Base-by-base conservation (phyloP, 2,888 invertebrate species). In the Ochropacha duplaris region DNA sequence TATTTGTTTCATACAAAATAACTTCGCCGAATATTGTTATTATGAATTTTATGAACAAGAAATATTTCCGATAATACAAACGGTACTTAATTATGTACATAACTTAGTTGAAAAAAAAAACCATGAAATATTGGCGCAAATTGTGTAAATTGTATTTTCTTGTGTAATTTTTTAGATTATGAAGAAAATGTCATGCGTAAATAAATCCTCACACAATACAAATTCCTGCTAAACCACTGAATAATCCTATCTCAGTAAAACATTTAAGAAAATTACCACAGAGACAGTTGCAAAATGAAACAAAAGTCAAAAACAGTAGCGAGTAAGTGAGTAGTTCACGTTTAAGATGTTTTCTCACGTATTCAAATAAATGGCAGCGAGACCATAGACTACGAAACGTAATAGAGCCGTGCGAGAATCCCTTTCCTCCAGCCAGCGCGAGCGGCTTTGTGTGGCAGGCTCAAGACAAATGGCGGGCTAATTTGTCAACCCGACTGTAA, bases 291-390 rank as follows among this genome's bases (percentile, higher is more conserved):
- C 44, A 9, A 19, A 44, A 44, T 19, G 9, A 19, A 44, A 44
- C 44, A 44, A 16, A 44, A 19, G 19, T 44, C 9, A 9, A 44
- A 44, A 44, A 44, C 19, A 44, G 44, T 19, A 9, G 44, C 44
- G 44, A 19, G 44, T 44, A 44, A 44, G 39, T 44, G 39, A 44
- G 39, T 44, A 44, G 44, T 44, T 44, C 44, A 6, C 44, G 44
- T 9, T 44, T 44, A 44, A 44, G 44, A 44, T 44, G 44, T 44
- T 44, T 44, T n/a, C 44, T 44, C 19, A 0, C 36, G 44, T 19
- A 44, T 44, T 44, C 44, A 44, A 44, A 44, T 44, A 44, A 44
- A 44, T 44, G 44, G 44, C 44, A 44, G 44, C 19, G 44, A 44
- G 44, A 19, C 44, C 44, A 44, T 44, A 44, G 44, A 44, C 44